phyloP scores from a whole-genome alignment of 2,113 vertebrate genomes.

The Microtus richardsoni region DNA sequence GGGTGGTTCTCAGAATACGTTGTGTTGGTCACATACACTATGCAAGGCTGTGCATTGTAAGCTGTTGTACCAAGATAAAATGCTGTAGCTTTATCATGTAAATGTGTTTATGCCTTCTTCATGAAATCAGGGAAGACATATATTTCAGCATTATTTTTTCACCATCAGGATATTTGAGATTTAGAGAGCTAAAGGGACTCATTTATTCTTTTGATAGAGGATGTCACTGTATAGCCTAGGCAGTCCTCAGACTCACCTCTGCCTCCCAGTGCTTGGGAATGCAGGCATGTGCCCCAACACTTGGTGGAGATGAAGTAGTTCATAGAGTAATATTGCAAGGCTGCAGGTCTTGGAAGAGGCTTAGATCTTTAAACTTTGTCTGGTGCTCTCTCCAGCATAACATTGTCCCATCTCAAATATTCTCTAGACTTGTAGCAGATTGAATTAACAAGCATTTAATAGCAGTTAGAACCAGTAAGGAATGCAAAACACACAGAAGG shows the following conservation, averaged over 20 bases:
- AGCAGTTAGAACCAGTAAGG: background rate
- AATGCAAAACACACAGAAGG: conserved; percentile 29
- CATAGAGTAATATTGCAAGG: background rate
- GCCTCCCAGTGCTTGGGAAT: background rate
- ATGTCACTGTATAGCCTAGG: background rate
- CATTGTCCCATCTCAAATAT: background rate
- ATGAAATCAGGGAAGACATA: background rate
- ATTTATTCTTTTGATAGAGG: background rate
- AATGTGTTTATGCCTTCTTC: background rate
- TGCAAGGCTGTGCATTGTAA: background rate
- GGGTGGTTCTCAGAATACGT: background rate
- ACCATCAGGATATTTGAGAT: background rate
- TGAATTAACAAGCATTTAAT: background rate
- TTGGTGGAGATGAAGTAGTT: background rate
- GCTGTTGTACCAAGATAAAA: background rate
- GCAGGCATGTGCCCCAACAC: no score
- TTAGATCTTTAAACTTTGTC: background rate
- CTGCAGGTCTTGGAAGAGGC: background rate
- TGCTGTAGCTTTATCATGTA: background rate
- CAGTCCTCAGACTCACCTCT: background rate
- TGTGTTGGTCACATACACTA: background rate
- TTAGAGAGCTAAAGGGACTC: conserved; percentile 7
- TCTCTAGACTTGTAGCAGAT: background rate
- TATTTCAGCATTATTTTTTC: background rate
- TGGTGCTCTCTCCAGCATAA: background rate